Evolutionary conservation across 2,113 vertebrate species (phyloP).

Genomic region (Solea senegalensis): DNA sequence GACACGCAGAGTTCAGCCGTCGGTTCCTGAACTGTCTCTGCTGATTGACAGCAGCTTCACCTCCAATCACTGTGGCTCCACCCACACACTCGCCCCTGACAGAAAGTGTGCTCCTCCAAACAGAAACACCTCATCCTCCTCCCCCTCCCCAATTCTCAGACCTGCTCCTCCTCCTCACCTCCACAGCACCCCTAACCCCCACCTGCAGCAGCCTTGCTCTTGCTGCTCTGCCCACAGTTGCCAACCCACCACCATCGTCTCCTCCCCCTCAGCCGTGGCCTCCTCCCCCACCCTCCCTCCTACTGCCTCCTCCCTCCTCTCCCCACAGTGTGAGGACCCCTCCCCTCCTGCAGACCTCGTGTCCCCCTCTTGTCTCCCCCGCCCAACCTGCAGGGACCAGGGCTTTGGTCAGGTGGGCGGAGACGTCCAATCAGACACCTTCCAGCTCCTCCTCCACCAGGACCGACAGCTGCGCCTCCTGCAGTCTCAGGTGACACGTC

Average conservation of each 20-base stretch:
- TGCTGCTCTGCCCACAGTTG: conserved; percentile 79
- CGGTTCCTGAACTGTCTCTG: conserved; percentile 95
- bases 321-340: conserved; percentile 11
- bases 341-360: conserved; percentile 46
- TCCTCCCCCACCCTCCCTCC: conserved; percentile 38
- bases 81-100: conserved; percentile 14
- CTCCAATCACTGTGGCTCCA: conserved; percentile 51
- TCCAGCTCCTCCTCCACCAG: conserved; percentile 88
- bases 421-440: conserved; percentile 85
- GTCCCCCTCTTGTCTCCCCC: conserved; percentile 61
- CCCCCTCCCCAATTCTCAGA: not conserved
- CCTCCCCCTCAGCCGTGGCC: not conserved
- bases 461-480: conserved; percentile 92
- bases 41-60: conserved; percentile 84
- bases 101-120: conserved; percentile 21
- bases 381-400: conserved; percentile 48
- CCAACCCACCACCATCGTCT: conserved; percentile 65
- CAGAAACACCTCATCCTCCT: conserved; percentile 42
- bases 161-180: conserved; percentile 37
- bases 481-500: conserved; percentile 84
- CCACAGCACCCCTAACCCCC: conserved; percentile 79
- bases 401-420: conserved; percentile 76
- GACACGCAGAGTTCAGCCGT: conserved; percentile 86
- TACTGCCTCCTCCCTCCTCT: not conserved
- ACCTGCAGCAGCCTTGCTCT: conserved; percentile 72